phyloP scores from a whole-genome alignment of 2,797 vertebrate species.

The Parauchenoglanis punctatus region DNA sequence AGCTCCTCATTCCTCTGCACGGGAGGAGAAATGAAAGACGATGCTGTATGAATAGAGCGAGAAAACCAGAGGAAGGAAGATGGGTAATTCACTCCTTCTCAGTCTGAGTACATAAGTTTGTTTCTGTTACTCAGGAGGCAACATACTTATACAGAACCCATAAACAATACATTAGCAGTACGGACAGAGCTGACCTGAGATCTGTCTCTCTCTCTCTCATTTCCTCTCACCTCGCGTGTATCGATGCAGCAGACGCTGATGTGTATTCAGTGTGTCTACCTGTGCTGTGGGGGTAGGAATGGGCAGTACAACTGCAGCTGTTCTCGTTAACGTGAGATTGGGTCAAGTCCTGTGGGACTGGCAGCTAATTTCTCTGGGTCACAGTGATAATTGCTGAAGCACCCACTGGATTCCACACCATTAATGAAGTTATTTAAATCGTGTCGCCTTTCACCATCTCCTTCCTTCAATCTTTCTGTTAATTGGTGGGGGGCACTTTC shows the following conservation, averaged over 20 bases:
- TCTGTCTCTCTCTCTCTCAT: background rate
- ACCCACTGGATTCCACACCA: constrained; percentile 83
- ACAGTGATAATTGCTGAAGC: constrained; percentile 88
- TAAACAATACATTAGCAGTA: background rate
- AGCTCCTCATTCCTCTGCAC: constrained; percentile 25
- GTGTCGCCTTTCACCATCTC: constrained; percentile 71
- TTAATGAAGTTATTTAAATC: constrained; percentile 92
- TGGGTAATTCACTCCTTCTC: background rate
- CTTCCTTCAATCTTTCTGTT: constrained; percentile 63
- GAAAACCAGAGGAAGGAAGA: constrained; percentile 7
- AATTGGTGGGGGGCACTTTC: constrained; percentile 67
- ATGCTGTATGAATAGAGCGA: constrained; percentile 21
- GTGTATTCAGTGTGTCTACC: constrained; percentile 36
- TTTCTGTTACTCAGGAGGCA: background rate
- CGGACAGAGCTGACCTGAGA: constrained; percentile 1
- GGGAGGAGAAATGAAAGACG: constrained; percentile 48
- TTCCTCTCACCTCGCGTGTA: background rate
- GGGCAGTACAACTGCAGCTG: constrained; percentile 61
- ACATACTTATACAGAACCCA: constrained; percentile 1
- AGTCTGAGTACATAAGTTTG: constrained; percentile 4
- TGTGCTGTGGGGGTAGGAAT: constrained; percentile 29
- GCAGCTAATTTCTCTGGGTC: constrained; percentile 89
- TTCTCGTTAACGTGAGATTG: constrained; percentile 84
- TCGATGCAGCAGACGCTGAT: constrained; percentile 11
- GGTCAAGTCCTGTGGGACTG: constrained; percentile 80